phyloP scores from a whole-genome alignment of 1,140 invertebrate genomes.

The Bombus waltoni region DNA sequence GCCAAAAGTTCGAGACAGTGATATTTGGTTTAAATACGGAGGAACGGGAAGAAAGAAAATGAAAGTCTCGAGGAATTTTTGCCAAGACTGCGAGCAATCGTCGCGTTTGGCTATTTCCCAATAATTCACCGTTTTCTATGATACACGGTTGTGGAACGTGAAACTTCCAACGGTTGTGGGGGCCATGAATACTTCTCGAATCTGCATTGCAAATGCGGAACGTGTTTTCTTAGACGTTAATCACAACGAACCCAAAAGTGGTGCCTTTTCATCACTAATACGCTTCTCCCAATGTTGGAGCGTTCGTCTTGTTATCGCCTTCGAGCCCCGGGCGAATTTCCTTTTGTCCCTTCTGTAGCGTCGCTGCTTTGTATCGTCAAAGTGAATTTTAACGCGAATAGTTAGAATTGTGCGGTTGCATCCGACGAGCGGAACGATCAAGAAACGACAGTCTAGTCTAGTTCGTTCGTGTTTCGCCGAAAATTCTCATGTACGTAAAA shows the following conservation, averaged over 20 bases:
- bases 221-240: not conserved
- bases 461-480: not conserved
- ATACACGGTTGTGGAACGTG: not conserved
- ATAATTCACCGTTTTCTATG: not conserved
- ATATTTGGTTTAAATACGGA: too few relatives aligned
- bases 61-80: too few relatives aligned
- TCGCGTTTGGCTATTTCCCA: too few relatives aligned
- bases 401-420: not conserved
- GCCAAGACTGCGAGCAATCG: too few relatives aligned
- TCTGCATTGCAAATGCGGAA: not conserved
- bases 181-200: not conserved
- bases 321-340: not conserved
- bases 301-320: constrained; percentile 16
- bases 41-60: too few relatives aligned
- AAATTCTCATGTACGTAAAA: not conserved
- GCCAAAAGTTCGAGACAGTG: too few relatives aligned
- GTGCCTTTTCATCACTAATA: not conserved
- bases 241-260: not conserved
- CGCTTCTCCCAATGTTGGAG: not conserved
- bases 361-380: constrained; percentile 13
- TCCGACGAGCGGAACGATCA: not conserved
- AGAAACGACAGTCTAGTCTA: not conserved
- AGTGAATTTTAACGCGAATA: constrained; percentile 24
- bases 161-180: not conserved
- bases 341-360: constrained; percentile 1